These are phyloP conservation scores for Notoglanidium macrostoma DNA, from an alignment of 2,797 vertebrate species.

Conservation along the genomic window DNA sequence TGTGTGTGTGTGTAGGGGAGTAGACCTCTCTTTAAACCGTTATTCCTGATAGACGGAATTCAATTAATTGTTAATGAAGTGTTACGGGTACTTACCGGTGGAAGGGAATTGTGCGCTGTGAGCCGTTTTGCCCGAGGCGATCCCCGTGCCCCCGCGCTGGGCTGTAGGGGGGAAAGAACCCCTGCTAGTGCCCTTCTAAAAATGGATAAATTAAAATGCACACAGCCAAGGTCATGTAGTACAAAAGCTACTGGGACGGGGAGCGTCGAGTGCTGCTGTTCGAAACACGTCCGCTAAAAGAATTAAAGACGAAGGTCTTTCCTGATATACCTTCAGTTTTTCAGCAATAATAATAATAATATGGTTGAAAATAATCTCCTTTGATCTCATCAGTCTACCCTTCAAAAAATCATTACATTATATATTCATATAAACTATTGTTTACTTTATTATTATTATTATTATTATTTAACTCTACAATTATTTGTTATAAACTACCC, in stretches of 20 bases:
- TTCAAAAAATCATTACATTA: background rate
- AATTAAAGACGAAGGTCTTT: background rate
- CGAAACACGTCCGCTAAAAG: background rate
- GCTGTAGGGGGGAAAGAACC: constrained; percentile 54
- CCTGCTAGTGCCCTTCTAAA: constrained; percentile 71
- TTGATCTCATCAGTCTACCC: background rate
- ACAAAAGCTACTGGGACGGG: constrained; percentile 53
- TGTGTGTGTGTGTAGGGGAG: background rate
- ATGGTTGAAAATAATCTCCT: background rate
- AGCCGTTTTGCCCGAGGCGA: constrained; percentile 66
- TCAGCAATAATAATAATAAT: background rate
- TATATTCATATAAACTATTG: background rate
- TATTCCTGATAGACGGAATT: constrained; percentile 76
- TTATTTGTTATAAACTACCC: background rate
- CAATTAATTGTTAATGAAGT: constrained; percentile 79
- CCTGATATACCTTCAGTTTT: background rate
- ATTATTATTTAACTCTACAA: background rate
- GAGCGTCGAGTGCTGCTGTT: constrained; percentile 3
- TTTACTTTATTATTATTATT: background rate
- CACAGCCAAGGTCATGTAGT: constrained; percentile 74
- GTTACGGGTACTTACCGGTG: constrained; percentile 77
- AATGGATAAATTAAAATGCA: constrained; percentile 65
- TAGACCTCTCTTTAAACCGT: constrained; percentile 41
- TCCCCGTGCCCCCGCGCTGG: constrained; percentile 55
- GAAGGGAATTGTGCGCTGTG: constrained; percentile 74